Percentiles rank a stretch among this genome's conserved stretches.
Conservation (phyloP, 2,113 vertebrate species). For the Pampusana beccarii region DNA sequence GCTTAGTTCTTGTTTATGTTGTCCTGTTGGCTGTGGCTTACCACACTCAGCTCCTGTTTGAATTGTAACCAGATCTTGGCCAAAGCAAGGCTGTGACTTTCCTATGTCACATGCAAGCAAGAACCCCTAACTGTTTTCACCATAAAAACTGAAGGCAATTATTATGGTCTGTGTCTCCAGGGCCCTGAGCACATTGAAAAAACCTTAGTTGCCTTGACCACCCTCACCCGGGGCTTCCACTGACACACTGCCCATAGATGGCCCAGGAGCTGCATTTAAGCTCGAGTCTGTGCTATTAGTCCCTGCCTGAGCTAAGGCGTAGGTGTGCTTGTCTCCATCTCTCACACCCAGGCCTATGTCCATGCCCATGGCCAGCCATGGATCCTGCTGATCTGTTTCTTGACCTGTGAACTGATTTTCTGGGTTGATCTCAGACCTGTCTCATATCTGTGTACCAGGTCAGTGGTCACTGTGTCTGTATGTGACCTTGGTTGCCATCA, state of each 20-base stretch:
- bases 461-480: not conserved
- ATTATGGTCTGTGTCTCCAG: not conserved
- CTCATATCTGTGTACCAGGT: not conserved
- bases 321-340: not conserved
- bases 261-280: not conserved
- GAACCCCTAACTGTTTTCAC: not conserved
- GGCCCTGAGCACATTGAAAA: not conserved
- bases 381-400: not conserved
- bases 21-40: not conserved
- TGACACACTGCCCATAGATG: not conserved
- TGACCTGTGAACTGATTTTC: not conserved
- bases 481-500: not conserved
- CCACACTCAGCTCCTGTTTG: not conserved
- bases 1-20: not conserved
- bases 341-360: not conserved
- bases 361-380: not conserved
- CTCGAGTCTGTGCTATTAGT: not conserved
- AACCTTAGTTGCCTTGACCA: not conserved
- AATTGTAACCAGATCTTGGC: not conserved
- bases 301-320: not conserved
- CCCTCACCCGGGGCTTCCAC: not conserved
- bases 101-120: not conserved
- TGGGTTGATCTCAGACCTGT: not conserved
- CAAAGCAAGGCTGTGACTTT: not conserved
- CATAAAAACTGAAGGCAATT: not conserved